Base-by-base conservation (phyloP, 2,797 vertebrate species). In the Enteromius argenteus region DNA sequence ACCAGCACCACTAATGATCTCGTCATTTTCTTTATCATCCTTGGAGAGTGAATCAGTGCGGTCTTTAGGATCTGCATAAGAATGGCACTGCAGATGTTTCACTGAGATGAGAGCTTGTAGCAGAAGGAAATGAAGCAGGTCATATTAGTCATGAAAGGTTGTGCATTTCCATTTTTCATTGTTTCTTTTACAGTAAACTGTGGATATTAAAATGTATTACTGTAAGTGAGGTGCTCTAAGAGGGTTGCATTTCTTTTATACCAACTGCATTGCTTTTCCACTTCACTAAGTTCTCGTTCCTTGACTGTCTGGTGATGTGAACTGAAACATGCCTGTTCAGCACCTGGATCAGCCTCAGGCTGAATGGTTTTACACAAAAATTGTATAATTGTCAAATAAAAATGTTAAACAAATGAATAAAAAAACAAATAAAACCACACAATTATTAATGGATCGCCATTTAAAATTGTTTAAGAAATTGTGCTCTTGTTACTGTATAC, bases 61-160 rank as follows among this genome's bases (percentile, higher is more conserved):
- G 81, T 80, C 81, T 80, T 86, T 86, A 82, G 60, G 62, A 30
- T 68, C 23, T 81, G 73, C 64, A 83, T 66, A 51, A 75, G 3
- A 75, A 46, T 62, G 17, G 19, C 27, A n/a, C 11, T 32, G 76
- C 42, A 78, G 76, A 11, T 32, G 60, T 69, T 53, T 64, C 67
- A 53, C 51, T 66, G 53, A 79, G 17, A 77, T 81, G 51, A 75
- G 53, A 46, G 35, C 5, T n/a, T 35, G 15, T 66, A 66, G 17
- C 15, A 35, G 62, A 35, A 81, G 69, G 84, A 62, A 51, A 14
- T 64, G 71, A 73, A 87, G 84, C 79, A 87, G 84, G 46, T 84
- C 74, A 66, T 78, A 85, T 86, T 86, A 87, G 84, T 89, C 86
- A 89, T 53, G 68, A 66, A 82, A 83, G 72, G 72, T 75, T 74